phyloP scores from a whole-genome alignment of 2,797 vertebrate species.

The Ambastaia sidthimunki region DNA sequence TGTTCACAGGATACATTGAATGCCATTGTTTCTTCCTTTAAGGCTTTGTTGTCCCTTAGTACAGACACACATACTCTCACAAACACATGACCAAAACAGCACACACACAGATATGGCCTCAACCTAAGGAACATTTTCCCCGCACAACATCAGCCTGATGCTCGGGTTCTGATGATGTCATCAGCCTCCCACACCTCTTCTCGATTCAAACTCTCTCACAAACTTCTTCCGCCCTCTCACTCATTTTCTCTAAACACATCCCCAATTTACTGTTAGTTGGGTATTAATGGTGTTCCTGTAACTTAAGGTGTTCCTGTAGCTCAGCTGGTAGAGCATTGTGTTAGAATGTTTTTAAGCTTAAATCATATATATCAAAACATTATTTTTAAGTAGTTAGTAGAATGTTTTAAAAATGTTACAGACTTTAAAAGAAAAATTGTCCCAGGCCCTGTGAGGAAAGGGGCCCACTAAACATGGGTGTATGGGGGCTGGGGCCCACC shows the following conservation, averaged over 20 bases:
- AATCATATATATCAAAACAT: no score
- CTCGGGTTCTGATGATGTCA: slow-evolving; percentile 79
- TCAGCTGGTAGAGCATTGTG: no score
- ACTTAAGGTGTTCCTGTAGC: no score
- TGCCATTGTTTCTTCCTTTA: slow-evolving; percentile 39
- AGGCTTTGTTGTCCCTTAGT: slow-evolving; percentile 30
- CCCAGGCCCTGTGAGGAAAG: no score
- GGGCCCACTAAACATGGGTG: not conserved
- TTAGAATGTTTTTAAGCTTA: no score
- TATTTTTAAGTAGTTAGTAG: no score
- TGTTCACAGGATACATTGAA: slow-evolving; percentile 38
- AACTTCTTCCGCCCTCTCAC: slow-evolving; percentile 24
- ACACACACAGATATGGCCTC: slow-evolving; percentile 27
- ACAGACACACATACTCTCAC: slow-evolving; percentile 13
- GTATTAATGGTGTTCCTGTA: not conserved
- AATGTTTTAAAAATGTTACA: no score
- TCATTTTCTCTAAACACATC: not conserved
- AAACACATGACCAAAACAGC: slow-evolving; percentile 26
- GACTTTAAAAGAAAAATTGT: no score
- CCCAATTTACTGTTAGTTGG: not conserved
- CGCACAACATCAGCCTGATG: slow-evolving; percentile 64
- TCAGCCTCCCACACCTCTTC: slow-evolving; percentile 51
- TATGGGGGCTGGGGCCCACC: not conserved
- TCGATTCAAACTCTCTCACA: slow-evolving; percentile 52
- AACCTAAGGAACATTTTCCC: slow-evolving; percentile 71